Base-by-base conservation (phyloP, 1,140 invertebrate genomes). In the Nilaparvata lugens region DNA sequence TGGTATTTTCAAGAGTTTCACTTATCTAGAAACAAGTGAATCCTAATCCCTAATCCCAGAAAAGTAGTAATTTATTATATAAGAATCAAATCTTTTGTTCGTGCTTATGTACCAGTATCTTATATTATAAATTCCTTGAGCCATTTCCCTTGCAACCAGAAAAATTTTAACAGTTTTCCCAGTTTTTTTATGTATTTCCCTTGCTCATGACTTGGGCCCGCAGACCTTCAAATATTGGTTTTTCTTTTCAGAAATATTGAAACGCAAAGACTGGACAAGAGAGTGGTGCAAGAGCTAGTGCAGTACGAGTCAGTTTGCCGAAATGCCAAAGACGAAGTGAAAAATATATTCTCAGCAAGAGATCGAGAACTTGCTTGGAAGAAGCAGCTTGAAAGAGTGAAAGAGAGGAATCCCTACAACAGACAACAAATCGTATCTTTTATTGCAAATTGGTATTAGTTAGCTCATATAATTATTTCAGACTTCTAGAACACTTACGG, bases 241-340 rank as follows among this genome's bases (percentile, higher is more conserved):
- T 55, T 43, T 21, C 28, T 45, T 60, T 61, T 40, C 52, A 78
- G 76, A 66, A 85, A 89, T 70, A 78, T 81, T 2, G 76, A 83
- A 71, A 81, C 88, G 9, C 81, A 86, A 64, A 77, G 84, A 23
- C 70, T 89, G 45, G 85, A 89, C 68, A 73, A 78, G 1, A 86
- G 88, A 77, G 79, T 86, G 14, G 71, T 83, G 42, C 73, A 78
- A 21, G 81, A 86, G 56, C 71, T 89, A 56, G 80, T 80, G 5
- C 81, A 85, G 62, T 90, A 89, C 65, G 82, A 86, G 66, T 75
- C 74, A 4, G 81, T 87, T 60, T 90, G 87, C 66, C 87, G 86
- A 67, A 79, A 84, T 63, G 81, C 84, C 0, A 78, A 83, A 23
- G 84, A 87, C 52, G 85, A 87, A 70, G 74, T 89, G 0, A 87